These are phyloP conservation scores for Piscicola geometra DNA, from an alignment of 2,888 invertebrate genomes.

Conservation along the genomic window DNA sequence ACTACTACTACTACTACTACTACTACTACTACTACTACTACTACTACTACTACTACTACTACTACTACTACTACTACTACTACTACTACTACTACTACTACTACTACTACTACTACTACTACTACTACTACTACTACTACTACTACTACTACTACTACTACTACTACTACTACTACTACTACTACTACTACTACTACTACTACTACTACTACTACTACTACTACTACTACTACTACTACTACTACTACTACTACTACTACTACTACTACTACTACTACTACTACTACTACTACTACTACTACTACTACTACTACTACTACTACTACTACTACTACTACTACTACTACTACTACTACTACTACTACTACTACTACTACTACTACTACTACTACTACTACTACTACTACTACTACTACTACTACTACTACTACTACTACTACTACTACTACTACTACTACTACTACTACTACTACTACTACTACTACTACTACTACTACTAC, in stretches of 20 bases:
- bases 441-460: too few relatives aligned
- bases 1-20: conserved; percentile 40
- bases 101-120: conserved; percentile 18
- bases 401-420: conserved; percentile 6
- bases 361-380: conserved; percentile 26
- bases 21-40: conserved; percentile 40
- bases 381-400: conserved; percentile 15
- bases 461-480: too few relatives aligned
- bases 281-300: conserved; percentile 28
- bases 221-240: conserved; percentile 18
- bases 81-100: conserved; percentile 18
- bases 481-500: too few relatives aligned
- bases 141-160: conserved; percentile 18
- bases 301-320: conserved; percentile 28
- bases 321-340: conserved; percentile 27
- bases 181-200: conserved; percentile 18
- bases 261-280: conserved; percentile 28
- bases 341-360: conserved; percentile 25
- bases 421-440: too few relatives aligned
- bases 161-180: conserved; percentile 18
- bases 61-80: conserved; percentile 31
- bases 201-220: conserved; percentile 18
- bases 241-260: conserved; percentile 28
- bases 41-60: conserved; percentile 39
- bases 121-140: conserved; percentile 18